Conservation (phyloP, 2,797 vertebrate species). For the Pseudomugil gertrudae region DNA sequence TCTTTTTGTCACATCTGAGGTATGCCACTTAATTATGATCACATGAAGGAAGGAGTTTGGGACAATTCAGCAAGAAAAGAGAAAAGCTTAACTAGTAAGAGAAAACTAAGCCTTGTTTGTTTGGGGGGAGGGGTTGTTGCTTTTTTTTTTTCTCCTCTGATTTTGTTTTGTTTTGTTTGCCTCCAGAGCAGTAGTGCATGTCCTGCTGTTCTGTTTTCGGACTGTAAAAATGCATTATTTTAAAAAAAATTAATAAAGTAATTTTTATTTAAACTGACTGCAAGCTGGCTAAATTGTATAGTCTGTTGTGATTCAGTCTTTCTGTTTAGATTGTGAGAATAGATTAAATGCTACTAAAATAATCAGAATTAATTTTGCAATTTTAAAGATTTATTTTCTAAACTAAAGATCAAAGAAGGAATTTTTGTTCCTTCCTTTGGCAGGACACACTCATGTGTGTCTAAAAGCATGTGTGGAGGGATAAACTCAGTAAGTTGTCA, state of each 20-base stretch:
- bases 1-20: constrained; percentile 56
- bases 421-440: background rate
- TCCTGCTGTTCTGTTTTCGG: constrained; percentile 77
- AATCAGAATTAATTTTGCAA: background rate
- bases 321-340: background rate
- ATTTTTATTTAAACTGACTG: constrained; percentile 83
- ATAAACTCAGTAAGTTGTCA: no score
- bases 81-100: constrained; percentile 56
- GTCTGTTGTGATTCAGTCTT: background rate
- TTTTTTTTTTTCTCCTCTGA: constrained; percentile 26
- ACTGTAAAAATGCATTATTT: constrained; percentile 89
- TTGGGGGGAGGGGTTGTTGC: constrained; percentile 47
- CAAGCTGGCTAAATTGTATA: background rate
- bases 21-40: constrained; percentile 56
- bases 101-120: constrained; percentile 56
- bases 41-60: constrained; percentile 78
- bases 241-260: constrained; percentile 82
- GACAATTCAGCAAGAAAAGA: constrained; percentile 56
- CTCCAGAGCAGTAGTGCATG: constrained; percentile 79
- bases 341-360: no score
- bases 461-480: no score
- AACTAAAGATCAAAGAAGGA: background rate
- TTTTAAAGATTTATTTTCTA: background rate
- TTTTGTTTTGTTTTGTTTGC: constrained; percentile 63
- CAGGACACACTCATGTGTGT: no score